Conservation (phyloP, 2,797 vertebrate genomes). For the Emydoidea blandingii region DNA sequence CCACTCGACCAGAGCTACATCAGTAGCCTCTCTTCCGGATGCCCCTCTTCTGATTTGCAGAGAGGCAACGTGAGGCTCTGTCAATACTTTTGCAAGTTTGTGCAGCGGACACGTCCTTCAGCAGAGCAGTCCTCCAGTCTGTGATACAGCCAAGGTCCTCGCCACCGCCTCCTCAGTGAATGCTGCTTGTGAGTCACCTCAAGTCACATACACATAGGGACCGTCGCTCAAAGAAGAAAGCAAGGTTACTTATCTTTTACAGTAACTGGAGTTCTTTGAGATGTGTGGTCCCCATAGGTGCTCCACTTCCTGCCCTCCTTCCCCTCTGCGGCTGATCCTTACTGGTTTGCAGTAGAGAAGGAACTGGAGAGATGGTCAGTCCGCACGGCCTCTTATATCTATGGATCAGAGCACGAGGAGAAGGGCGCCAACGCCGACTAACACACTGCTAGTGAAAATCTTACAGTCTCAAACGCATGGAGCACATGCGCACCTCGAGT, state of each 20-base stretch:
- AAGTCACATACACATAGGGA: neutral
- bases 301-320: no score
- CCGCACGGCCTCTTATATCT: rapidly evolving
- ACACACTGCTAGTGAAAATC: no score
- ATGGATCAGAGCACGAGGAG: no score
- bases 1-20: neutral
- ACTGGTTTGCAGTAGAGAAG: neutral
- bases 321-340: neutral
- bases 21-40: neutral
- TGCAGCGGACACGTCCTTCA: neutral
- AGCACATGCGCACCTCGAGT: neutral
- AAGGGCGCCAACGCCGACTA: no score
- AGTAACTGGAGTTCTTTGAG: neutral
- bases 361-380: neutral
- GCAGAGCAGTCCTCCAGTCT: neutral
- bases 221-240: neutral
- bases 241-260: neutral
- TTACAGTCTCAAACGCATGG: no score
- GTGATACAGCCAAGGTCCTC: neutral
- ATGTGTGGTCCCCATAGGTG: neutral
- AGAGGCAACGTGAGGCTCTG: neutral
- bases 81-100: neutral
- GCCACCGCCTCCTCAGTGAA: neutral
- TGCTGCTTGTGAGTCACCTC: neutral
- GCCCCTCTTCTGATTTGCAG: neutral